Evolutionary conservation across 1,140 invertebrate species (phyloP), one percentile per base, ranked within the genome.

Genomic region (Maconellicoccus hirsutus): DNA sequence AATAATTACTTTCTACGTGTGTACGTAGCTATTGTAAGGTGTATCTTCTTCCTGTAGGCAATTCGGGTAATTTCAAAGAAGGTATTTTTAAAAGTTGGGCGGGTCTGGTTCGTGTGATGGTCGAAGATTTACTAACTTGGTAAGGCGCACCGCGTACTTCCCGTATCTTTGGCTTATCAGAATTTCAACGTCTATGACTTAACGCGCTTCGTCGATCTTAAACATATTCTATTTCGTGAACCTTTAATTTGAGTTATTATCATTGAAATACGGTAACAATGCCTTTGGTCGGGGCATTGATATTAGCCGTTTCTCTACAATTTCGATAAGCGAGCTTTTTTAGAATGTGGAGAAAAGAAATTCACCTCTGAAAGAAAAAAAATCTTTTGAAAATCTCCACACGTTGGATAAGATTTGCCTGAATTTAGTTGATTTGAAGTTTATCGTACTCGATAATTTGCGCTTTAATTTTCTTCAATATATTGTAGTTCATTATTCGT

Each of bases 51-150:
- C 12, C 42, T 52, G n/a, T 19, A 19, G 42, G 42, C 42, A 52
- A 52, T 52, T 16, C 42, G 42, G 42, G n/a, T 52, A 52, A 52
- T 52, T 52, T 52, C 42, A 52, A 52, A 52, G 42, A 52, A 4
- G 42, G 42, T 52, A 52, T 52, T 52, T 52, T 52, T 52, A 52
- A 52, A 52, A 52, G 42, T 16, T 52, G 42, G 42, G 42, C 42
- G 42, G 42, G 42, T 19, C 42, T 19, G 29, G 42, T 52, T 52
- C 42, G 42, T 52, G 42, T 19, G 42, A 52, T 52, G n/a, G 42
- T 52, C 42, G 42, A 52, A 52, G 42, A 52, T 52, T 52, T 52
- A 33, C 29, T 33, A 33, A 33, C 29, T 33, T 12, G 4, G 4
- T 16, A 52, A 12, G 6, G n/a, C 42, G 42, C 16, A 52, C 42